Evolutionary conservation across 2,113 vertebrate species (phyloP).

Genomic region (Malurus melanocephalus): DNA sequence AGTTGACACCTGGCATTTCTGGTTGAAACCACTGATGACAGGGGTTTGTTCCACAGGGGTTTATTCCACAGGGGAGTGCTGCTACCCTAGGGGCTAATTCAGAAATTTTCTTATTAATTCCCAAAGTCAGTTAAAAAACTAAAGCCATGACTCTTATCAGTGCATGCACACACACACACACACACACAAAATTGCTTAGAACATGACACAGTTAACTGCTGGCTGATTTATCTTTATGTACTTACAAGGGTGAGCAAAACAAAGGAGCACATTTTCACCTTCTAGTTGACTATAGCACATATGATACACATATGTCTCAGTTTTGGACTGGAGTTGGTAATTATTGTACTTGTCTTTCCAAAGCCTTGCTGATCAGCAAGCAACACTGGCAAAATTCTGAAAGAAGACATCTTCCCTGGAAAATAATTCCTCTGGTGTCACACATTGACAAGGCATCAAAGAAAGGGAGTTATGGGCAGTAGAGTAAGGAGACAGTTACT

Average conservation of each 20-base stretch:
- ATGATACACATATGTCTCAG: background rate
- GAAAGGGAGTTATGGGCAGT: background rate
- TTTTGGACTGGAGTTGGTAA: background rate
- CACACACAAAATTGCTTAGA: background rate
- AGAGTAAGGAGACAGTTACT: background rate
- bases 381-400: background rate
- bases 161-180: background rate
- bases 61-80: background rate
- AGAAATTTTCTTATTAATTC: background rate
- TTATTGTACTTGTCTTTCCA: background rate
- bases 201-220: background rate
- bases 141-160: background rate
- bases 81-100: background rate
- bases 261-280: slow-evolving; percentile 32
- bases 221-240: slow-evolving; percentile 13
- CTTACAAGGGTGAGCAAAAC: slow-evolving; percentile 29
- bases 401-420: background rate
- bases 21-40: background rate
- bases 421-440: background rate
- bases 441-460: background rate
- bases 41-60: background rate
- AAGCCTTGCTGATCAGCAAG: background rate
- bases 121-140: background rate
- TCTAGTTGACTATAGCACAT: background rate
- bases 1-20: background rate